phyloP scores from a whole-genome alignment of 2,888 invertebrate genomes.

The Chloroclysta siterata region DNA sequence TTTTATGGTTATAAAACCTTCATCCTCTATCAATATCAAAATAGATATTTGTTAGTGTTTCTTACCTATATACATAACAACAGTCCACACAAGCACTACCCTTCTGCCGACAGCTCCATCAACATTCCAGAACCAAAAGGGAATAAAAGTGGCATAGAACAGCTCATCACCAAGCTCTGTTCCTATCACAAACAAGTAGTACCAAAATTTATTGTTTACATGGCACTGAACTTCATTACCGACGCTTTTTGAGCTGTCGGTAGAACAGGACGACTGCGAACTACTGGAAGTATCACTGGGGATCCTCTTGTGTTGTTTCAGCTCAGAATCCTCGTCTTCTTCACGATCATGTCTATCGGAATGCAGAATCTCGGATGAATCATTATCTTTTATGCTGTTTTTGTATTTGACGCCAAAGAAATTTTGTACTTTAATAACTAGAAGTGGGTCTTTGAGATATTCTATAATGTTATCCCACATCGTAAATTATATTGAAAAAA shows the following conservation, averaged over 20 bases:
- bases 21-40: no score
- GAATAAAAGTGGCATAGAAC: constrained; percentile 96
- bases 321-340: constrained; percentile 54
- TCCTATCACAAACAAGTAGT: constrained; percentile 93
- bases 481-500: constrained; percentile 24
- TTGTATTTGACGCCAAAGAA: constrained; percentile 90
- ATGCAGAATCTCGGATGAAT: constrained; percentile 60
- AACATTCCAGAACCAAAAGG: constrained; percentile 97
- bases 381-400: constrained; percentile 55
- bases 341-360: constrained; percentile 59
- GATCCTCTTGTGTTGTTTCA: constrained; percentile 68
- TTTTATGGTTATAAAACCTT: not conserved
- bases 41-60: not conserved
- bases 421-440: constrained; percentile 91
- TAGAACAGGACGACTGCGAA: constrained; percentile 71
- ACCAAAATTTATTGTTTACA: constrained; percentile 91
- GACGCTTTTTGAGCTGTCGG: constrained; percentile 68
- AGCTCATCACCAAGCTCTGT: constrained; percentile 95
- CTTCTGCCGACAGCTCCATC: constrained; percentile 94
- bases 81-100: constrained; percentile 92
- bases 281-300: constrained; percentile 73
- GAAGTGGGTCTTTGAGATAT: constrained; percentile 89
- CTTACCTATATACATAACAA: constrained; percentile 93
- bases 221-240: constrained; percentile 73
- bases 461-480: constrained; percentile 85